These are phyloP conservation scores for Darevskia nairensis DNA, from an alignment of 2,797 vertebrate species.

Conservation along the genomic window DNA sequence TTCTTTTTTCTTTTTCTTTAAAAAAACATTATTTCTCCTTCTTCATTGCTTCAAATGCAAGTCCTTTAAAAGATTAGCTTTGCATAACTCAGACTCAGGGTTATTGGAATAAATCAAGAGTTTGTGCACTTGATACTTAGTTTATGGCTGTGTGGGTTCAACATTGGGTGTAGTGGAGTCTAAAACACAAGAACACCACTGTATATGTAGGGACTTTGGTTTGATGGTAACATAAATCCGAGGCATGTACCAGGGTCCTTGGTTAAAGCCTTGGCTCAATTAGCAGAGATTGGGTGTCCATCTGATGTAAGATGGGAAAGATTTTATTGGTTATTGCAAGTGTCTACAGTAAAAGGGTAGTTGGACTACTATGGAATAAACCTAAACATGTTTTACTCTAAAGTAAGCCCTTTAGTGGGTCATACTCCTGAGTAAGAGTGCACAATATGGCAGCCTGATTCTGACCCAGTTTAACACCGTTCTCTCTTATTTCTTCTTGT, in stretches of 20 bases:
- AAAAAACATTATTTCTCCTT: neutral
- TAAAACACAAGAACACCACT: neutral
- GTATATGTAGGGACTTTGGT: neutral
- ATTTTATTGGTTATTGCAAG: neutral
- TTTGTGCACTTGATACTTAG: conserved; percentile 31
- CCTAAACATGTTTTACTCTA: neutral
- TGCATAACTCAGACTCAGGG: neutral
- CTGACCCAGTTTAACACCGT: conserved; percentile 14
- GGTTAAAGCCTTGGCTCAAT: neutral
- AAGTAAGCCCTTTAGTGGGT: neutral
- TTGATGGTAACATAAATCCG: neutral
- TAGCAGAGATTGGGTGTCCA: neutral
- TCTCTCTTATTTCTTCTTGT: conserved; percentile 44
- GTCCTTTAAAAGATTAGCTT: conserved; percentile 42
- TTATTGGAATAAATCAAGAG: conserved; percentile 23
- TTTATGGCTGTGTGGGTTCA: neutral
- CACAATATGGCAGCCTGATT: neutral
- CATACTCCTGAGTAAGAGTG: neutral
- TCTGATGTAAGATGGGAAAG: too few species aligned
- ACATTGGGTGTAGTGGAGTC: conserved; percentile 25
- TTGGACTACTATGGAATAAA: neutral
- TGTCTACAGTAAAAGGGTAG: neutral
- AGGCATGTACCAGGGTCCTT: neutral
- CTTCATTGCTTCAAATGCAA: conserved; percentile 1
- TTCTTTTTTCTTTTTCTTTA: neutral